Evolutionary conservation across 2,888 invertebrate genomes (phyloP), one percentile per base, ranked within the genome.

Genomic region (Muschampia plurimacula): DNA sequence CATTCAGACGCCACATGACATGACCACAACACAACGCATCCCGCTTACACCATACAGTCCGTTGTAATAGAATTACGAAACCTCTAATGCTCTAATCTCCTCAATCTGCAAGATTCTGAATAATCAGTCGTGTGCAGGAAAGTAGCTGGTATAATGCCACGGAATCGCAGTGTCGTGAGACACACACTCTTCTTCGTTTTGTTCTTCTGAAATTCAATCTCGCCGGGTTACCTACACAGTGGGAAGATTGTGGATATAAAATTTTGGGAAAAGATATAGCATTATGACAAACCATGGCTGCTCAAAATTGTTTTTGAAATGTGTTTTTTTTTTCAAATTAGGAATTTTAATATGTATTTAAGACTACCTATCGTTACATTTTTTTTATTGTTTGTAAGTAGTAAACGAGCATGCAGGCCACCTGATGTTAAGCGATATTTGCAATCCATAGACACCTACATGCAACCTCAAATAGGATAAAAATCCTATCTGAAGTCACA

Each of bases 21-120:
- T n/a, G 13, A 72, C 72, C 67, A 72, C 67, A 72, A 66, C 62
- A 72, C 63, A 67, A 66, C 39, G 62, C 60, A 66, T 66, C 59
- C 55, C 41, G 62, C 59, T 66, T 66, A 71, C 67, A 72, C 52
- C 72, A 63, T 41, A 41, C 4, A 15, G 44, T 10, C 46, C n/a
- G 49, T 62, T 63, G 72, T 86, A 87, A 85, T 83, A 81, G 82
- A 86, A 86, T 87, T 88, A 86, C 81, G 77, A 80, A 83, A 79
- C 78, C 81, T 80, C 78, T 87, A 86, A 88, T 87, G 77, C 81
- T 75, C 80, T 87, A 86, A 88, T 87, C 84, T 84, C 86, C 84
- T 55, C 55, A 55, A 55, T 55, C 81, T 83, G 80, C 78, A 75
- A 80, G 80, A 75, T 78, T 77, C 82, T 77, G 81, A 83, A 84